Evolutionary conservation across 1,140 invertebrate genomes (phyloP), one percentile per base, ranked within the genome.

Genomic region (Galleria mellonella): DNA sequence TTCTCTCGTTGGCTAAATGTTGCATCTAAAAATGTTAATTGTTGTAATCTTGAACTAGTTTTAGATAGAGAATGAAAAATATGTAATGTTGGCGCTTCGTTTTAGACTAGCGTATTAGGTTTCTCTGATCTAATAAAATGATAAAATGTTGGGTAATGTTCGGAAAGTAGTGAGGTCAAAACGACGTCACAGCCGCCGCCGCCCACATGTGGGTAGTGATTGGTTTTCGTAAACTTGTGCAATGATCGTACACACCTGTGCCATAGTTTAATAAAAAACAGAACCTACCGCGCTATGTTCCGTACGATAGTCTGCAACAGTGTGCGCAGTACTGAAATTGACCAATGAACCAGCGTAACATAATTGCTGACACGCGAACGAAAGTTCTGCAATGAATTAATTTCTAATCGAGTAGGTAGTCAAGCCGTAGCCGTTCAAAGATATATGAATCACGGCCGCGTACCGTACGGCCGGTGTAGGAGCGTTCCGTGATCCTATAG

Each of bases 1-100:
- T 23, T 23, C 6, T 23, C 2, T 6, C 6, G 17, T 23, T 23
- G 17, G 17, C 17, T 23, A 23, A 23, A 37, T 37, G 31, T 10
- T 40, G 13, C 30, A 9, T n/a, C 31, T 45, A 35, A 32, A 50
- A 30, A 43, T 42, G 39, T 35, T 79, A 83, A 83, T 76, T 63
- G 68, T 59, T 72, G 62, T 69, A 71, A 76, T 69, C 75, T 83
- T 83, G 78, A 78, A 75, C 78, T 65, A 64, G 53, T 73, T 83
- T 53, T 43, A 47, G 32, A 60, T 63, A 62, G 55, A 64, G 55
- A 67, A 51, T 36, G 55, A 64, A 68, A 71, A 42, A 54, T 60
- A 47, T 51, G 43, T 54, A 56, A 51, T 57, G 51, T 47, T 23
- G 6, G 6, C 17, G 17, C 17, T 3, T 23, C 17, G 17, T 2